Conservation (phyloP, 2,888 invertebrate species). For the Orchestes rusci region DNA sequence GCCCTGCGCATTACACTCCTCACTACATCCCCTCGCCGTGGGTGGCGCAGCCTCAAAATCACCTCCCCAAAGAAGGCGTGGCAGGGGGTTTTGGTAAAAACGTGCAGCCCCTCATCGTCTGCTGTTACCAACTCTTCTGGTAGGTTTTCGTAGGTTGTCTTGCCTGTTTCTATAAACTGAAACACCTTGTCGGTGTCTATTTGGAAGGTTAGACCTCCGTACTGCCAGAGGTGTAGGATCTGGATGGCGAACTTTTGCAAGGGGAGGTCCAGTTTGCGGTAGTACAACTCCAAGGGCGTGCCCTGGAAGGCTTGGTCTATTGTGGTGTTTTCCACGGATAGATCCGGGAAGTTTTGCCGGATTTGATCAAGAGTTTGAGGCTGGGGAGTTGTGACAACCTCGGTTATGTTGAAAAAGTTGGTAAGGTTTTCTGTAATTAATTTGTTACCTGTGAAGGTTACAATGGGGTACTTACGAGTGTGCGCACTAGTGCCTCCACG, state of each 20-base stretch:
- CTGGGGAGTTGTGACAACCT: constrained; percentile 29
- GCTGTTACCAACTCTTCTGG: constrained; percentile 36
- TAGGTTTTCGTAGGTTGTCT: constrained; percentile 28
- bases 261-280: constrained; percentile 45
- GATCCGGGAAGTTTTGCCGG: constrained; percentile 40
- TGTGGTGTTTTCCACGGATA: constrained; percentile 44
- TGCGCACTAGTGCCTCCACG: background rate
- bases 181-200: constrained; percentile 24
- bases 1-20: constrained; percentile 32
- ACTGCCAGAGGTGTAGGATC: constrained; percentile 49
- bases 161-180: constrained; percentile 27
- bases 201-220: constrained; percentile 47
- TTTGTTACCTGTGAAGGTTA: too few relatives aligned
- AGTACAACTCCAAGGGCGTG: constrained; percentile 47
- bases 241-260: constrained; percentile 49
- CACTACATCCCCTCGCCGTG: constrained; percentile 25
- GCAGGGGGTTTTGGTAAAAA: constrained; percentile 42
- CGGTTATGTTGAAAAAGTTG: constrained; percentile 23
- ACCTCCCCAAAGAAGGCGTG: constrained; percentile 44
- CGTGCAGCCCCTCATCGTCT: constrained; percentile 41
- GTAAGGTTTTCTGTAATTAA: constrained; percentile 5
- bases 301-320: constrained; percentile 45
- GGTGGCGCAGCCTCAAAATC: constrained; percentile 33
- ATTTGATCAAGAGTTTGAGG: constrained; percentile 22
- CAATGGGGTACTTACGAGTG: too few relatives aligned